A percentile compares a stretch with the other conserved stretches of the same genome.
Conservation (phyloP, 2,888 invertebrate genomes). For the Macaria notata region DNA sequence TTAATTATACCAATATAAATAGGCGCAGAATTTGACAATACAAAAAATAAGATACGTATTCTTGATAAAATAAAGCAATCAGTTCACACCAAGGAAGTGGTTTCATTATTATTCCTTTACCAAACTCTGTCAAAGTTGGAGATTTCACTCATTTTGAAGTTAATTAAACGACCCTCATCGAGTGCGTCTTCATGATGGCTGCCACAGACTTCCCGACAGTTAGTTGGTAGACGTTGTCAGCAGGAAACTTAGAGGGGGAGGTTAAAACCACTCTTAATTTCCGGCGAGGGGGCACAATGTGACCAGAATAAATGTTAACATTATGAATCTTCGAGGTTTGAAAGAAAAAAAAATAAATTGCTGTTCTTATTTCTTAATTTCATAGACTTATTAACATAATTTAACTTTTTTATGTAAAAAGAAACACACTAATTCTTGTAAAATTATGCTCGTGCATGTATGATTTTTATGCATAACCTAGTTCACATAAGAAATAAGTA, state of each 20-base stretch:
- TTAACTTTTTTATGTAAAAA: not conserved
- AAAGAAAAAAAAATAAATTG: slow-evolving; percentile 6
- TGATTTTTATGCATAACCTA: too few relatives aligned
- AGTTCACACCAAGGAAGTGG: slow-evolving; percentile 28
- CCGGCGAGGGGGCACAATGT: slow-evolving; percentile 25
- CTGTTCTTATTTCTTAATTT: slow-evolving; percentile 1
- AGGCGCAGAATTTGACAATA: slow-evolving; percentile 22
- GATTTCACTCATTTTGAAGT: slow-evolving; percentile 61
- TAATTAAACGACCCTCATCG: slow-evolving; percentile 69
- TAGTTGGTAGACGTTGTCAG: slow-evolving; percentile 29
- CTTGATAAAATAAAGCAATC: slow-evolving; percentile 18
- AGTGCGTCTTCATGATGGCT: slow-evolving; percentile 66
- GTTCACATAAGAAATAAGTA: not conserved
- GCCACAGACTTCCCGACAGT: slow-evolving; percentile 32
- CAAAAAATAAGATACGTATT: slow-evolving; percentile 16
- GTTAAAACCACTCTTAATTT: slow-evolving; percentile 30
- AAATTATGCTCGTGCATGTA: too few relatives aligned
- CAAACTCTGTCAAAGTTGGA: slow-evolving; percentile 52
- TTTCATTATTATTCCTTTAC: slow-evolving; percentile 64
- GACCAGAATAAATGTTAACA: slow-evolving; percentile 21
- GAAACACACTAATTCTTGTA: too few relatives aligned
- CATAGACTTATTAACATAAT: too few relatives aligned
- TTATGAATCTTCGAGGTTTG: slow-evolving; percentile 10
- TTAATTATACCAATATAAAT: not conserved
- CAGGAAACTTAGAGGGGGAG: slow-evolving; percentile 26